phyloP scores from a whole-genome alignment of 1,140 invertebrate species.

The Cyphomyrmex costatus region DNA sequence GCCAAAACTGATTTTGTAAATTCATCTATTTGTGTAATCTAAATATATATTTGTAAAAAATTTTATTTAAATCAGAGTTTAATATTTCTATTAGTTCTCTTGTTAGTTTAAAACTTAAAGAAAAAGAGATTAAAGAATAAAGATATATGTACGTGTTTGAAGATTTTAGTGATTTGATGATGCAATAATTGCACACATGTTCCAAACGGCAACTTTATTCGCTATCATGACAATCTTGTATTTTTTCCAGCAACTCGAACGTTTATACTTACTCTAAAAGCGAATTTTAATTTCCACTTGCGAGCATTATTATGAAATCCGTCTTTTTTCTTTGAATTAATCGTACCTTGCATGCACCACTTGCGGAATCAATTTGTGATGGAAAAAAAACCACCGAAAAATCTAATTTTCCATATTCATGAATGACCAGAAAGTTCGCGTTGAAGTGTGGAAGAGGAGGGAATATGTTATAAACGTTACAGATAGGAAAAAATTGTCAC shows the following conservation, averaged over 20 bases:
- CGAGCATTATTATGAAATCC: slow-evolving; percentile 48
- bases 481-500: slow-evolving; percentile 17
- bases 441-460: not conserved
- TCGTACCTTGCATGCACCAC: slow-evolving; percentile 58
- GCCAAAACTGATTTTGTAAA: too few species aligned
- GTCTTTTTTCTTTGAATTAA: slow-evolving; percentile 64
- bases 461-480: not conserved
- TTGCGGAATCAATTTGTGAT: slow-evolving; percentile 75
- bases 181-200: not conserved
- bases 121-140: not conserved
- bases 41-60: too few species aligned
- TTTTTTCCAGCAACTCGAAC: not conserved
- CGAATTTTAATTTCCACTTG: slow-evolving; percentile 69
- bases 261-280: slow-evolving; percentile 21
- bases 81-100: too few species aligned
- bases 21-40: too few species aligned
- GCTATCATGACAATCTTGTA: not conserved
- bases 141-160: not conserved
- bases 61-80: too few species aligned
- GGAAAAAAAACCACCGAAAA: slow-evolving; percentile 57
- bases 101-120: not conserved
- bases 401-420: slow-evolving; percentile 80
- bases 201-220: not conserved
- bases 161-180: not conserved
- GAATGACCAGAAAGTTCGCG: slow-evolving; percentile 55